Conservation (phyloP, 2,888 invertebrate species). For the Temnothorax unifasciatus region DNA sequence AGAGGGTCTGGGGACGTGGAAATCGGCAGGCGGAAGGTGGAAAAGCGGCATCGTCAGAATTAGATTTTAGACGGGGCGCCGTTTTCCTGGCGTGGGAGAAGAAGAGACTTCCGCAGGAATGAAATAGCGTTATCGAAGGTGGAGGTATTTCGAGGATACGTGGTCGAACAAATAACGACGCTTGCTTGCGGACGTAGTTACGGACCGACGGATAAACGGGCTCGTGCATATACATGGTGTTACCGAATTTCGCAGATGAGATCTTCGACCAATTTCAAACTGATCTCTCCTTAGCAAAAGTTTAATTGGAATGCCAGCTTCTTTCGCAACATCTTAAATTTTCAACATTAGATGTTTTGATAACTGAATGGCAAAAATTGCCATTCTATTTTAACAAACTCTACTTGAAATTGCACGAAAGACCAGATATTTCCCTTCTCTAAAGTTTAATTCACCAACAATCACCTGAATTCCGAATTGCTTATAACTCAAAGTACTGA, state of each 20-base stretch:
- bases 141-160: conserved; percentile 60
- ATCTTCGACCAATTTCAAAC: neutral
- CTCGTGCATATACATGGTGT: conserved; percentile 20
- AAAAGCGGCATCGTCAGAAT: conserved; percentile 65
- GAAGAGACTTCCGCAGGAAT: conserved; percentile 52
- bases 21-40: conserved; percentile 48
- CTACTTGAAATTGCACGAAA: neutral
- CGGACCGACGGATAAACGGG: conserved; percentile 51
- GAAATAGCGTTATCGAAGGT: conserved; percentile 71
- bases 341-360: neutral
- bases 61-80: conserved; percentile 75
- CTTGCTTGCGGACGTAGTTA: conserved; percentile 53
- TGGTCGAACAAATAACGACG: conserved; percentile 62
- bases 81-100: conserved; percentile 61
- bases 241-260: neutral
- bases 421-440: neutral
- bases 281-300: neutral
- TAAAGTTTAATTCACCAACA: neutral
- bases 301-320: neutral
- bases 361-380: neutral
- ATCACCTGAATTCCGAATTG: neutral
- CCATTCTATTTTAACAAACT: neutral
- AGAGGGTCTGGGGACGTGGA: conserved; percentile 64
- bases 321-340: neutral
- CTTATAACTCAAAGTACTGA: neutral